Evolutionary conservation across 2,888 invertebrate genomes (phyloP).

Genomic region (Luperina nickerlii): DNA sequence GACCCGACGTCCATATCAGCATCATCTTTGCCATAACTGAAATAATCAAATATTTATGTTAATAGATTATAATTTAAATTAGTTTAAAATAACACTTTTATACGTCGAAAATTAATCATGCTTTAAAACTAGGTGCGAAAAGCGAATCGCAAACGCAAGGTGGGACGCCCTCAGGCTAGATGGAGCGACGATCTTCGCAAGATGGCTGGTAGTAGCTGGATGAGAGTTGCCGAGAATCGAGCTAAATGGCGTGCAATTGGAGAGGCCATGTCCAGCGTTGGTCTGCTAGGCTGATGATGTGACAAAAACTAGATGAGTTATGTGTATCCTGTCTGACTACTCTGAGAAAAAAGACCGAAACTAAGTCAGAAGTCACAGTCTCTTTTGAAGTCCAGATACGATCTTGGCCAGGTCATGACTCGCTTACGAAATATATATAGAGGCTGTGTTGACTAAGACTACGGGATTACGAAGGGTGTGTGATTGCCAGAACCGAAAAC

Average conservation of each 20-base stretch:
- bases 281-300: too few relatives aligned
- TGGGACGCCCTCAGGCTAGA: too few relatives aligned
- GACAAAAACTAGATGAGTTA: too few relatives aligned
- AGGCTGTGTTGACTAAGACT: not conserved
- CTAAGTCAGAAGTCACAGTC: not conserved
- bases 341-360: not conserved
- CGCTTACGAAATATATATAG: not conserved
- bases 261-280: too few relatives aligned
- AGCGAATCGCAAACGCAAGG: too few relatives aligned
- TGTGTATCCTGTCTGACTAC: not conserved
- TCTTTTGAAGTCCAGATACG: not conserved
- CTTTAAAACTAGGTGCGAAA: not conserved
- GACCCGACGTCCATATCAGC: conserved; percentile 75
- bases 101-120: not conserved
- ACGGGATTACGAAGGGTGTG: not conserved
- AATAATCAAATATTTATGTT: conserved; percentile 49
- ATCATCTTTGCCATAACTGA: conserved; percentile 74
- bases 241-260: too few relatives aligned
- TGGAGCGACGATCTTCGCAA: too few relatives aligned
- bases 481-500: not conserved
- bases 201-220: too few relatives aligned
- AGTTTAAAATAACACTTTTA: not conserved
- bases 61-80: not conserved
- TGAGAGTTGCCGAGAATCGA: not conserved
- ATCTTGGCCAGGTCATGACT: not conserved